phyloP scores from a whole-genome alignment of 1,140 invertebrate species.

The Megathymus violae region DNA sequence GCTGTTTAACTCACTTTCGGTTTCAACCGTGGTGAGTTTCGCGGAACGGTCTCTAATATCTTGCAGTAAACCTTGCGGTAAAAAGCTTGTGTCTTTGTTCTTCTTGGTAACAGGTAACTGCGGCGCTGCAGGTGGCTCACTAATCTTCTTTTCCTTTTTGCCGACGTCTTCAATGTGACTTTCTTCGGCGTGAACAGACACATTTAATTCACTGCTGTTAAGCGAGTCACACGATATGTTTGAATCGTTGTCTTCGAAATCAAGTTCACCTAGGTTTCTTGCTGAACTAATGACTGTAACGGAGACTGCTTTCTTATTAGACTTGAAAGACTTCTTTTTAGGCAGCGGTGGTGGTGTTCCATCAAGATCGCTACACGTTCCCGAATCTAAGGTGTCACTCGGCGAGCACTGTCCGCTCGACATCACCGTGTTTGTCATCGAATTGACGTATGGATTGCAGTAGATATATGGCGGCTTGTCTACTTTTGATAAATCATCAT shows the following conservation, averaged over 20 bases:
- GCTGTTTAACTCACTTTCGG: constrained; percentile 64
- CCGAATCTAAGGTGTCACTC: constrained; percentile 90
- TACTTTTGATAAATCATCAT: constrained; percentile 65
- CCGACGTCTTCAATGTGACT: constrained; percentile 69
- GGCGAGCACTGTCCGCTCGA: constrained; percentile 91
- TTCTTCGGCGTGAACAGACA: constrained; percentile 77
- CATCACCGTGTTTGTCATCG: constrained; percentile 84
- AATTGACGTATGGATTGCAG: constrained; percentile 74
- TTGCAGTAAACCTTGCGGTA: constrained; percentile 85
- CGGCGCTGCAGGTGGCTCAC: constrained; percentile 57
- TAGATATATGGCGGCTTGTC: constrained; percentile 77
- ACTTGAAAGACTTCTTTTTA: constrained; percentile 85
- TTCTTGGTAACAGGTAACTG: constrained; percentile 60
- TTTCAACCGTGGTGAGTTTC: constrained; percentile 77
- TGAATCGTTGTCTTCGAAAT: constrained; percentile 88
- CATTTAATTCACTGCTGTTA: constrained; percentile 86
- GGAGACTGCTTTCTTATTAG: constrained; percentile 77
- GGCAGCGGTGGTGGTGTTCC: constrained; percentile 88
- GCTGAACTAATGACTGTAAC: constrained; percentile 79
- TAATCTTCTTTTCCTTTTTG: constrained; percentile 75
- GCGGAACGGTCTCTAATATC: constrained; percentile 85
- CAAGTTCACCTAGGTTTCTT: constrained; percentile 84
- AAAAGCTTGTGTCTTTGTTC: constrained; percentile 79
- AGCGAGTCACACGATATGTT: constrained; percentile 89
- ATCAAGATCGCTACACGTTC: constrained; percentile 92